Evolutionary conservation across 2,797 vertebrate genomes (phyloP).

Genomic region (Cossypha caffra): DNA sequence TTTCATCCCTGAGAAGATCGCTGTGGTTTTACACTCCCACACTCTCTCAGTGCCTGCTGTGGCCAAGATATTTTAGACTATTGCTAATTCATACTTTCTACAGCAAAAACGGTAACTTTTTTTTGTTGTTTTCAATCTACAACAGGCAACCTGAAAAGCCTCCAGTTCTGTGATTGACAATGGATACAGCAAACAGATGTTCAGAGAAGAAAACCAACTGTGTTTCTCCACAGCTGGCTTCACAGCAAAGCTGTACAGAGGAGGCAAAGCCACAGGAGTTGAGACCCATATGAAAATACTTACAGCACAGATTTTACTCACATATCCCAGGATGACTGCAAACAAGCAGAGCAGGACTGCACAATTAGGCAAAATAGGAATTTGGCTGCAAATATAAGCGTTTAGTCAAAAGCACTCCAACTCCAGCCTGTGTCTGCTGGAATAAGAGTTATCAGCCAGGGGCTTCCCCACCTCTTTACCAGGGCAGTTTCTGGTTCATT

Average conservation of each 20-base stretch:
- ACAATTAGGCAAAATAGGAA: conserved; percentile 8
- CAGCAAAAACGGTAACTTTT: not conserved
- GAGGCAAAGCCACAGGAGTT: conserved; percentile 21
- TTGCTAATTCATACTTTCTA: not conserved
- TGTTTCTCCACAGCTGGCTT: conserved; percentile 61
- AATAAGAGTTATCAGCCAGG: not conserved
- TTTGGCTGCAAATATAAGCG: not conserved
- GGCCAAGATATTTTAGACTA: not conserved
- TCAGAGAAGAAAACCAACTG: conserved; percentile 56
- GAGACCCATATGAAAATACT: conserved; percentile 26
- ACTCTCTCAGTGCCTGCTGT: not conserved
- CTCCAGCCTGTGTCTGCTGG: not conserved
- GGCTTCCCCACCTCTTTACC: conserved; percentile 4
- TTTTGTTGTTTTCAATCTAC: not conserved
- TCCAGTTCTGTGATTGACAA: conserved; percentile 39
- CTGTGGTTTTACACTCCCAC: not conserved
- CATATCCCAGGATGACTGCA: conserved; percentile 19
- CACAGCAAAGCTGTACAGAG: conserved; percentile 35
- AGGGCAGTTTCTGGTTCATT: not conserved
- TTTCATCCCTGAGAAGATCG: not conserved
- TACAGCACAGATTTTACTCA: conserved; percentile 3
- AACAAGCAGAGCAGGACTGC: conserved; percentile 37
- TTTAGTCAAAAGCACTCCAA: not conserved
- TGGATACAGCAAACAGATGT: conserved; percentile 48
- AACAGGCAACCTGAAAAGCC: conserved; percentile 20